Base-by-base conservation (phyloP, 2,888 invertebrate species). In the Dichetophora obliterata region DNA sequence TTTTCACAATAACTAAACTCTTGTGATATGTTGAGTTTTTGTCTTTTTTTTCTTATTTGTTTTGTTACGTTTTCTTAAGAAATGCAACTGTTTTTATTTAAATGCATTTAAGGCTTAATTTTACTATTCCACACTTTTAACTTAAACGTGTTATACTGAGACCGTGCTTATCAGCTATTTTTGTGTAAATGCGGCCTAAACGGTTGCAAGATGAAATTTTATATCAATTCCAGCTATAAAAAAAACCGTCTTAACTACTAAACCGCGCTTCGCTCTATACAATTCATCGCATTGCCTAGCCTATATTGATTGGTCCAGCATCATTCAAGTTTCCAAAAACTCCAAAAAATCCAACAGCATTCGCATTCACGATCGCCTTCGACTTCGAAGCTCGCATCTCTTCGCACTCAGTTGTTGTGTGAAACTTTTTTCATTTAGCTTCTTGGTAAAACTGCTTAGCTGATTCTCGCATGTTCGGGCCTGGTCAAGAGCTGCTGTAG, bases 81-180 rank as follows among this genome's bases (percentile, higher is more conserved):
- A 43, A 43, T 43, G 43, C 43, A 43, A 43, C 43, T 3, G 11
- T 43, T 43, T 43, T 6, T 43, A 43, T 43, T 43, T 14, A 14
- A 43, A 43, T 48, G 48, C 48, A 74, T 59, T 66, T 68, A 24
- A 71, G 59, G 57, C 22, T 27, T 52, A 48, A 19, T 71, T 75
- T 9, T n/a, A 63, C 48, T 27, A n/a, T 72, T 75, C 6, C 22
- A 63, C 48, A 37, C 66, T 63, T 59, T 79, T 11, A 69, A 73
- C 54, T 70, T 22, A 50, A 69, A 69, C 66, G 61, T 70, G 82
- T 80, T 43, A 31, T 24, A 86, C 85, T 86, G n/a, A n/a, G n/a
- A 86, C 85, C 83, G 83, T 83, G 84, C 84, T 84, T 83, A 84
- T 83, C 86, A 83, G 83, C 82, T 82, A 83, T 84, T 83, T 82